Evolutionary conservation across 2,888 invertebrate genomes (phyloP).

Genomic region (Ormyrus nitidulus): DNA sequence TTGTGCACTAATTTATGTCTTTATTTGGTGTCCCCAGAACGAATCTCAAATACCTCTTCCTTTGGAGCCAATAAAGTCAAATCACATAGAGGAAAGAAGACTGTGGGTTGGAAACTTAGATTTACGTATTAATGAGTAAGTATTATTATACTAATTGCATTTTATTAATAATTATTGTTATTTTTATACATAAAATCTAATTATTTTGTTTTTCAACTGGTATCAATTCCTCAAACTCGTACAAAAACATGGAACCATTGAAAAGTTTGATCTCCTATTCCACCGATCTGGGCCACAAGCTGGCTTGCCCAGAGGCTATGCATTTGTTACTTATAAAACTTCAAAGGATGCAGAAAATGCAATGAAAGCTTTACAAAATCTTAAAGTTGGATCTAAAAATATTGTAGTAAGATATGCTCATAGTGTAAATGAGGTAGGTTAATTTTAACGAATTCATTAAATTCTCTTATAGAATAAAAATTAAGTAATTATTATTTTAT

Average conservation of each 20-base stretch:
- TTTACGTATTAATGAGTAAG: conserved; percentile 95
- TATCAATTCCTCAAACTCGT: conserved; percentile 97
- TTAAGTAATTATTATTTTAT: conserved; percentile 20
- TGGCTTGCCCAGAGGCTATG: conserved; percentile 94
- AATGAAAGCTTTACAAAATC: conserved; percentile 85
- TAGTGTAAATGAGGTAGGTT: conserved; percentile 80
- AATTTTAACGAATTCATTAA: conserved; percentile 5
- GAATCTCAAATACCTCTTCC: conserved; percentile 76
- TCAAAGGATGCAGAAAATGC: conserved; percentile 84
- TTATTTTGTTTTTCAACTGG: conserved; percentile 80
- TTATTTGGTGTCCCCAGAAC: conserved; percentile 52
- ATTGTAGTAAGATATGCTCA: conserved; percentile 90
- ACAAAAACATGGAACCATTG: conserved; percentile 94
- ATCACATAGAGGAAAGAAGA: conserved; percentile 81
- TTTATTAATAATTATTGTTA: conserved; percentile 10
- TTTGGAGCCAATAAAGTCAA: conserved; percentile 78
- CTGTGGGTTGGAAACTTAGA: conserved; percentile 96
- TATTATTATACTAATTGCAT: conserved; percentile 68
- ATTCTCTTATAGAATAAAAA: background rate
- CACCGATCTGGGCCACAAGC: conserved; percentile 92
- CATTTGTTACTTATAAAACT: conserved; percentile 90
- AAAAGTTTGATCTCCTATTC: conserved; percentile 97
- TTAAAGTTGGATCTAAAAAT: conserved; percentile 84
- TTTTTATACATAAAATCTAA: conserved; percentile 39
- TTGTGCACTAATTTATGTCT: conserved; percentile 1